Conservation (phyloP, 2,113 vertebrate species). For the Phyllostomus discolor region DNA sequence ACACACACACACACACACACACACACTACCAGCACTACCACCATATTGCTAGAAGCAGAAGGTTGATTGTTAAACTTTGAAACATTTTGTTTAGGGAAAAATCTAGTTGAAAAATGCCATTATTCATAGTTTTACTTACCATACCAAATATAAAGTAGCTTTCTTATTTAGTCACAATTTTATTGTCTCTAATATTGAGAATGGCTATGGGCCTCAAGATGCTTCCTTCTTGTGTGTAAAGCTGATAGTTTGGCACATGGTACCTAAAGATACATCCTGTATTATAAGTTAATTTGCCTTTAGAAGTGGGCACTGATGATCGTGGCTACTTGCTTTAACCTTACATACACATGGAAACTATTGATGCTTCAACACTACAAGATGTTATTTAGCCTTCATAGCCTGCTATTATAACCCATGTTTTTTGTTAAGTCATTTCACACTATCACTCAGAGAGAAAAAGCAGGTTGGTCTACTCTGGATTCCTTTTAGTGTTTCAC, state of each 20-base stretch:
- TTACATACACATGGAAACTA: background rate
- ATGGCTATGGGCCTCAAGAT: background rate
- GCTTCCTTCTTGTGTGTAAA: background rate
- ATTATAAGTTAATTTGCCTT: background rate
- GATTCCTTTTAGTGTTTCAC: background rate
- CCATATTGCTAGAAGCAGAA: background rate
- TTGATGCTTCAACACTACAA: background rate
- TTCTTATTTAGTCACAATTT: slow-evolving; percentile 26
- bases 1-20: background rate
- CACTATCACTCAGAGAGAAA: background rate
- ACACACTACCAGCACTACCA: background rate
- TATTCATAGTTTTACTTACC: background rate
- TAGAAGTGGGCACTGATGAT: background rate
- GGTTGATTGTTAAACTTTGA: background rate
- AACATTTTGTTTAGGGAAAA: background rate
- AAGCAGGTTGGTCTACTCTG: background rate
- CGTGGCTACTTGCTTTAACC: background rate
- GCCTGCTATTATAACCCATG: background rate
- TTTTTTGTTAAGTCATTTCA: background rate
- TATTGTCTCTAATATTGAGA: background rate
- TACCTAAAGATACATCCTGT: background rate
- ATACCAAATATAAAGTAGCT: background rate
- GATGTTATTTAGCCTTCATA: background rate
- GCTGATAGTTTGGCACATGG: background rate
- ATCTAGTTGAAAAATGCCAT: background rate